Conservation (phyloP, 2,888 invertebrate species). For the Yponomeuta malinellus region DNA sequence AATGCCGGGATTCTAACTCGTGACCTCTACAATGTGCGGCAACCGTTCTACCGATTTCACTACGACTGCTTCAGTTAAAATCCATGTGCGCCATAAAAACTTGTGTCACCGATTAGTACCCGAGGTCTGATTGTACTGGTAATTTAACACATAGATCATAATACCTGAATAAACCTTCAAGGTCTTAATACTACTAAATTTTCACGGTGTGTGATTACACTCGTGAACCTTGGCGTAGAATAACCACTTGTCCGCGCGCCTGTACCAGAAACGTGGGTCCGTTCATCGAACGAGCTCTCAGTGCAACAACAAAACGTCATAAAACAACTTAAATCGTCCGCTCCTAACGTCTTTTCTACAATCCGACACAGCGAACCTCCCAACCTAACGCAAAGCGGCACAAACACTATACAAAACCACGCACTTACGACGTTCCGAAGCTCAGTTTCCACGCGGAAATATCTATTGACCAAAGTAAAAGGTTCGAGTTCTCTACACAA, state of each 20-base stretch:
- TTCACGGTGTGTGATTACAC: too few relatives aligned
- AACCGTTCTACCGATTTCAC: too few relatives aligned
- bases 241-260: conserved; percentile 50
- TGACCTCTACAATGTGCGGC: too few relatives aligned
- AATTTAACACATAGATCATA: too few relatives aligned
- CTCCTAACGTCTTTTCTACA: conserved; percentile 32
- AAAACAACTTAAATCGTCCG: conserved; percentile 34
- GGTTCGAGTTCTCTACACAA: conserved; percentile 41
- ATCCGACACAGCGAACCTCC: not conserved
- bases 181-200: too few relatives aligned
- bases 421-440: conserved; percentile 24
- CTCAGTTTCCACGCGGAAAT: conserved; percentile 36
- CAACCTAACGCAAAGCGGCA: not conserved
- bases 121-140: too few relatives aligned
- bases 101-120: too few relatives aligned
- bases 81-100: too few relatives aligned
- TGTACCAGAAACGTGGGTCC: conserved; percentile 61
- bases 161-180: too few relatives aligned
- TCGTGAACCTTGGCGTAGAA: not conserved
- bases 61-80: too few relatives aligned
- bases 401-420: not conserved
- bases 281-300: conserved; percentile 59
- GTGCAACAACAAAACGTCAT: conserved; percentile 44
- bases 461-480: conserved; percentile 40
- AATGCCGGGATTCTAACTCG: too few relatives aligned